phyloP scores from a whole-genome alignment of 2,113 vertebrate species.

The Speoplatyrhinus poulsoni region DNA sequence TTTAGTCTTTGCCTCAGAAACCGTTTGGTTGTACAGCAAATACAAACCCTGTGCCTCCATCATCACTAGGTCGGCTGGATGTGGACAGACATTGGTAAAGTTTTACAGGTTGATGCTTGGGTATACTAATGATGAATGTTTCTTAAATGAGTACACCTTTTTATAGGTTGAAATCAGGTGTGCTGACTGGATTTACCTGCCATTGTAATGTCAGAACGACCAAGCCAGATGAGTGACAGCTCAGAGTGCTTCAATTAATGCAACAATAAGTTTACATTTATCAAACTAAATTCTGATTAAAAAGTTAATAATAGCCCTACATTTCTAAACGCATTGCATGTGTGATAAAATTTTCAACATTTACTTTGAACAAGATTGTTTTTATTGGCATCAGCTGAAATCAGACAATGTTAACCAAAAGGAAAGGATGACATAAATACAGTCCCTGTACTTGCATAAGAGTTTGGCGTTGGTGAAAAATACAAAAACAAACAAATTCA shows the following conservation, averaged over 20 bases:
- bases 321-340: background rate
- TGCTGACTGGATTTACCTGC: no score
- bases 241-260: no score
- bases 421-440: constrained; percentile 22
- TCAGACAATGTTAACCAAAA: constrained; percentile 46
- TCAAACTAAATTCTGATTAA: background rate
- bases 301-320: background rate
- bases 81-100: background rate
- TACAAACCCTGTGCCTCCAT: background rate
- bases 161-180: no score
- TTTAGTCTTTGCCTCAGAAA: background rate
- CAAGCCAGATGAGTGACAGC: no score
- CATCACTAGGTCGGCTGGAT: background rate
- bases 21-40: background rate
- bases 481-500: constrained; percentile 14
- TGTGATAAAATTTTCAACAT: background rate
- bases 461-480: constrained; percentile 49
- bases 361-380: constrained; percentile 60
- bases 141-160: no score
- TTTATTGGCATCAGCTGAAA: constrained; percentile 77
- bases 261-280: background rate
- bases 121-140: no score
- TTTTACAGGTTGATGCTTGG: no score
- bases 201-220: no score
- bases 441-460: constrained; percentile 65